Conservation (phyloP, 2,888 invertebrate genomes). For the Girardia tigrina region DNA sequence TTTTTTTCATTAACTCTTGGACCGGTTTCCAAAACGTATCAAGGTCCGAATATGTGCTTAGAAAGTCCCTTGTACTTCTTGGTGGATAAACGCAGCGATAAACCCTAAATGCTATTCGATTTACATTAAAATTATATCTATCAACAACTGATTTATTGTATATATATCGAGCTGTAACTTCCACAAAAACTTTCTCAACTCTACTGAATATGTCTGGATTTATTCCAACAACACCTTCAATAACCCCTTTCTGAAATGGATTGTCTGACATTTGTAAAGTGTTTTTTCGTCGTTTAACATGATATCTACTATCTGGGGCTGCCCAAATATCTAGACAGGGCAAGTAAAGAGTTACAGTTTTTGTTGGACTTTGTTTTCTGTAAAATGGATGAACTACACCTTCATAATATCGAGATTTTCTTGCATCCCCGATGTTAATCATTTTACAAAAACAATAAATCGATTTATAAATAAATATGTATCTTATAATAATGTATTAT, state of each 20-base stretch:
- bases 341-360: neutral
- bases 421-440: conserved; percentile 1
- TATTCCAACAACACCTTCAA: conserved; percentile 18
- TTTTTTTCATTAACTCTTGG: conserved; percentile 12
- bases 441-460: too few relatives aligned
- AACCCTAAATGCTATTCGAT: neutral
- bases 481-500: too few relatives aligned
- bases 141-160: conserved; percentile 1
- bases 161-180: neutral
- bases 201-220: neutral
- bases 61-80: neutral
- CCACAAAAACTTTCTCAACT: conserved; percentile 1
- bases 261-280: conserved; percentile 14
- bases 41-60: neutral
- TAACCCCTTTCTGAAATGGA: neutral
- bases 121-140: neutral
- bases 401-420: conserved; percentile 8
- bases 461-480: too few relatives aligned
- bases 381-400: neutral
- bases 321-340: neutral
- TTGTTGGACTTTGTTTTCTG: neutral
- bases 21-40: neutral
- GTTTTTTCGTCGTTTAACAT: neutral
- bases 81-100: neutral
- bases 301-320: conserved; percentile 1